Percentiles rank a stretch among this genome's conserved stretches.
Evolutionary conservation across 2,888 invertebrate species (phyloP).

Genomic region (Minunthozetes semirufus): DNA sequence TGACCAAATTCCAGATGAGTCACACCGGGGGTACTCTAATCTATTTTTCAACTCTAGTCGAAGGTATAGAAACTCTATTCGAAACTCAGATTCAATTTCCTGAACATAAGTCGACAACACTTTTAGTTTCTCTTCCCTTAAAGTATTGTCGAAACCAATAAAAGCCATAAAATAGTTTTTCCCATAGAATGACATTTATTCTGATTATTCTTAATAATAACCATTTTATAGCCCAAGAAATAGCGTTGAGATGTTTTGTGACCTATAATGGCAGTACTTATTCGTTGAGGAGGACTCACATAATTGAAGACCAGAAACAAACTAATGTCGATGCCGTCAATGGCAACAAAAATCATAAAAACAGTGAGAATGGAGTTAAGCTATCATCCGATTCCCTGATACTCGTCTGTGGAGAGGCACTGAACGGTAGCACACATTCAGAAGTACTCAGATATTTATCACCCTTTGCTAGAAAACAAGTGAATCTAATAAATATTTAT

Average conservation of each 20-base stretch:
- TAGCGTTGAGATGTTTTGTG: not conserved
- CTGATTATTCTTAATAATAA: not conserved
- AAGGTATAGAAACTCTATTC: not conserved
- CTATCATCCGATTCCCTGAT: not conserved
- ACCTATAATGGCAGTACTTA: conserved; percentile 9
- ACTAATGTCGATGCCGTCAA: not conserved
- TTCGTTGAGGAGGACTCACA: not conserved
- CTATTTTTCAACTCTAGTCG: not conserved
- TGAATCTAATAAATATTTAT: conserved; percentile 13
- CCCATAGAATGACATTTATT: not conserved
- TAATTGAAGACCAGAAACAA: not conserved
- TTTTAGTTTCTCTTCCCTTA: too few relatives aligned
- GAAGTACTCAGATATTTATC: conserved; percentile 4
- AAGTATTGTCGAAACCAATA: too few relatives aligned
- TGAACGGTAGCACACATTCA: not conserved
- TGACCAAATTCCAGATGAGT: conserved; percentile 14
- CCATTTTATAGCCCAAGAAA: not conserved
- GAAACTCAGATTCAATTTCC: too few relatives aligned
- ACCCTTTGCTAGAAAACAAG: conserved; percentile 12
- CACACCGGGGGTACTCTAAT: not conserved
- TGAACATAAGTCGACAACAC: too few relatives aligned
- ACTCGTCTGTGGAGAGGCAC: not conserved
- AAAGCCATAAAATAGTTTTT: not conserved
- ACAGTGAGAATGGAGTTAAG: not conserved
- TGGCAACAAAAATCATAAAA: not conserved